Percentiles rank a stretch among this genome's conserved stretches.
phyloP scores from a whole-genome alignment of 2,113 vertebrate genomes.

The Thunnus maccoyii region DNA sequence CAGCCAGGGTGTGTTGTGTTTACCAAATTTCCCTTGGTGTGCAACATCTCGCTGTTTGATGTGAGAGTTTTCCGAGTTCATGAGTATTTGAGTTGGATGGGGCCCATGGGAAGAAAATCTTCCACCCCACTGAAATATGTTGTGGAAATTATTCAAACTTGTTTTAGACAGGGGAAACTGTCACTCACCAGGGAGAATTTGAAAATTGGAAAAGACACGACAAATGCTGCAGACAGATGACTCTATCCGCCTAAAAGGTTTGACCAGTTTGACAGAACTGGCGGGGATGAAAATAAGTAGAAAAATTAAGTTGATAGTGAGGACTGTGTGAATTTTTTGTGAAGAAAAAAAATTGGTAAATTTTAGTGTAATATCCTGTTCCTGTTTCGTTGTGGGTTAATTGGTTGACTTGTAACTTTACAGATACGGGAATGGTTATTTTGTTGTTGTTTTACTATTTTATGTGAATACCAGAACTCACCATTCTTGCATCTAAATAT shows the following conservation, averaged over 20 bases:
- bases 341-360: no score
- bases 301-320: background rate
- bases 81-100: constrained; percentile 83
- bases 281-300: background rate
- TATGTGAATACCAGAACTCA: no score
- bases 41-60: constrained; percentile 80
- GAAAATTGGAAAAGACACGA: constrained; percentile 51
- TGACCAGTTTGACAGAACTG: constrained; percentile 5
- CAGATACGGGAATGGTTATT: no score
- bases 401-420: no score
- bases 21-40: constrained; percentile 75
- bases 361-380: no score
- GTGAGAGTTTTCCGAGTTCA: constrained; percentile 82
- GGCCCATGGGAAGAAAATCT: constrained; percentile 79
- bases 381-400: no score
- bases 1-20: constrained; percentile 81
- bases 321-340: background rate
- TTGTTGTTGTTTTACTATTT: no score
- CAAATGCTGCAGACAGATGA: constrained; percentile 35
- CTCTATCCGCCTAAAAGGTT: constrained; percentile 20
- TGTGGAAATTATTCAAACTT: constrained; percentile 82
- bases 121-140: constrained; percentile 78
- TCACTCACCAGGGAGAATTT: constrained; percentile 60
- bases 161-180: constrained; percentile 75
- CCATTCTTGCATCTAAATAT: no score